phyloP scores from a whole-genome alignment of 1,140 invertebrate species.

The Saccostrea echinata region DNA sequence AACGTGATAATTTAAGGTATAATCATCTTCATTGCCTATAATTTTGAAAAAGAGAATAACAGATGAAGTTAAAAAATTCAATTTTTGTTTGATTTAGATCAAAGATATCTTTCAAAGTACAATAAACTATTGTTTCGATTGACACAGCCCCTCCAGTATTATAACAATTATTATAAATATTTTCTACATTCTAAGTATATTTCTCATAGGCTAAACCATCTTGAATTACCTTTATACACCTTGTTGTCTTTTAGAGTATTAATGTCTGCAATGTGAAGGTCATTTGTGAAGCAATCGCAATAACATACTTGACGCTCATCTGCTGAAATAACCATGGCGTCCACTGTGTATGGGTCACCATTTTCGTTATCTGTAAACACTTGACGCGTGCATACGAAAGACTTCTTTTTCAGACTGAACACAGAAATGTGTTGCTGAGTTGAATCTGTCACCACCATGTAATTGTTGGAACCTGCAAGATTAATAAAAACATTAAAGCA shows the following conservation, averaged over 20 bases:
- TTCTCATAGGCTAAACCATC: neutral
- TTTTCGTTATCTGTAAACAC: slow-evolving; percentile 31
- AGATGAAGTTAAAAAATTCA: no score
- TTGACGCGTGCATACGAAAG: slow-evolving; percentile 18
- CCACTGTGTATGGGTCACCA: slow-evolving; percentile 23
- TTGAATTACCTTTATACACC: slow-evolving; percentile 14
- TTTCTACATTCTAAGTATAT: no score
- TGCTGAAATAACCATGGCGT: slow-evolving; percentile 10
- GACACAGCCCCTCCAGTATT: no score
- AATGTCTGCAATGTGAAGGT: slow-evolving; percentile 30
- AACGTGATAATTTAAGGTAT: slow-evolving; percentile 45
- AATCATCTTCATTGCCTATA: slow-evolving; percentile 25
- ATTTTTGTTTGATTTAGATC: no score
- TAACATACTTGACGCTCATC: slow-evolving; percentile 9
- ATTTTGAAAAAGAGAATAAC: neutral
- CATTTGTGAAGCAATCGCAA: slow-evolving; percentile 30
- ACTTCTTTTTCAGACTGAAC: slow-evolving; percentile 2
- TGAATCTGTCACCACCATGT: slow-evolving; percentile 16
- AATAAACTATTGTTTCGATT: no score
- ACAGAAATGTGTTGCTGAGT: slow-evolving; percentile 34
- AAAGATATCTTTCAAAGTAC: neutral
- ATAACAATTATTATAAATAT: no score
- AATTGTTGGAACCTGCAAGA: slow-evolving; percentile 9
- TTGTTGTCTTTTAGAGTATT: neutral
- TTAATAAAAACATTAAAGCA: no score